phyloP scores from a whole-genome alignment of 2,888 invertebrate genomes.

The Calameuta pallipes region DNA sequence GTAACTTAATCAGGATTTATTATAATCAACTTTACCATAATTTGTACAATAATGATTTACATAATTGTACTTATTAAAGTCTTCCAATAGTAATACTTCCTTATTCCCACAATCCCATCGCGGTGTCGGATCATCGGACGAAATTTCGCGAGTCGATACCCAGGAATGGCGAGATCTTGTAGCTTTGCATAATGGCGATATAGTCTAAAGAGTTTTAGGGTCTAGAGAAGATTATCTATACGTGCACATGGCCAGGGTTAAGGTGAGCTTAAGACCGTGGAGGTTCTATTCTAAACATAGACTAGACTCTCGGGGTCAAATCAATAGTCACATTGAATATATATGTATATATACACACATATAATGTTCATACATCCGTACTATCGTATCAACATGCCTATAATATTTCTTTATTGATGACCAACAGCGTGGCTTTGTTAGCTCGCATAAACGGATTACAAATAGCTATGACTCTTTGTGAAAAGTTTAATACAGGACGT shows the following conservation, averaged over 20 bases:
- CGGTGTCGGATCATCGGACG: neutral
- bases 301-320: slow-evolving; percentile 45
- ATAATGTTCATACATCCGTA: slow-evolving; percentile 31
- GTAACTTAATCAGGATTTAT: neutral
- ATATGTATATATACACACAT: slow-evolving; percentile 20
- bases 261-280: slow-evolving; percentile 41
- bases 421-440: neutral
- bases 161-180: neutral
- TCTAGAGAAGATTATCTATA: neutral
- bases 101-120: neutral
- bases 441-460: neutral
- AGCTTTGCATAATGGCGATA: neutral
- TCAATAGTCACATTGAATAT: slow-evolving; percentile 46
- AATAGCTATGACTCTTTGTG: neutral
- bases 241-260: slow-evolving; percentile 33
- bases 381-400: slow-evolving; percentile 18
- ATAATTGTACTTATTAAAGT: neutral
- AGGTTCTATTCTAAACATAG: slow-evolving; percentile 53
- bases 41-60: neutral
- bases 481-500: neutral
- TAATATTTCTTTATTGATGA: slow-evolving; percentile 1
- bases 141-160: neutral
- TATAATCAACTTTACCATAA: neutral
- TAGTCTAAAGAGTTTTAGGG: neutral
- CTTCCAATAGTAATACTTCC: neutral